These are phyloP conservation scores for Falcaria lacertinaria DNA, from an alignment of 2,888 invertebrate species.

Conservation along the genomic window DNA sequence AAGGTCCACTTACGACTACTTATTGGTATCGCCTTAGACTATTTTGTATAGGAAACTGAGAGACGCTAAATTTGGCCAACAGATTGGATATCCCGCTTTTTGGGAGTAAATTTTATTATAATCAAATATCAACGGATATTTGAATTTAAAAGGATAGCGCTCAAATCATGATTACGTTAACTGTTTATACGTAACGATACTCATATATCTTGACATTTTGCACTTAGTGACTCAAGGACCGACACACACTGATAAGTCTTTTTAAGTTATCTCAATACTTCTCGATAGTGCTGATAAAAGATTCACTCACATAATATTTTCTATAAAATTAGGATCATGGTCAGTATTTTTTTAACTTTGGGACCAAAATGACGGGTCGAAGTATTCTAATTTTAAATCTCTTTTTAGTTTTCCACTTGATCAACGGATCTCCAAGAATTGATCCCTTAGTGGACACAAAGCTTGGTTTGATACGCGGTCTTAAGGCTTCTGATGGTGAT, in stretches of 20 bases:
- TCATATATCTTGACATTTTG: not conserved
- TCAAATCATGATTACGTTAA: not conserved
- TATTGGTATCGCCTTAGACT: no score
- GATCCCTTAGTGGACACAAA: conserved; percentile 13
- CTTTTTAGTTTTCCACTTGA: not conserved
- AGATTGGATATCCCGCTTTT: no score
- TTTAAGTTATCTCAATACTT: not conserved
- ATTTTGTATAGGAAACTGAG: no score
- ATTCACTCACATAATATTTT: not conserved
- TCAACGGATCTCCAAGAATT: conserved; percentile 1
- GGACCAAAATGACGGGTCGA: not conserved
- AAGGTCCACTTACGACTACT: no score
- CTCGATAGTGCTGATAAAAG: not conserved
- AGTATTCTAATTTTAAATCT: not conserved
- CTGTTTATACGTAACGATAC: not conserved
- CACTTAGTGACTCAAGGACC: not conserved
- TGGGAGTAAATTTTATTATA: no score
- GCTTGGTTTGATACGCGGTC: conserved; percentile 26
- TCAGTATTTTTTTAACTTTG: not conserved
- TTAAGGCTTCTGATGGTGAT: conserved; percentile 27
- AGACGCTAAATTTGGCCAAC: no score
- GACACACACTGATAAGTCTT: not conserved
- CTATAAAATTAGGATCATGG: not conserved
- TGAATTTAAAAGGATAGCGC: no score
- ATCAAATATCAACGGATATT: no score